Evolutionary conservation across 2,888 invertebrate species (phyloP).

Genomic region (Gibbula magus): DNA sequence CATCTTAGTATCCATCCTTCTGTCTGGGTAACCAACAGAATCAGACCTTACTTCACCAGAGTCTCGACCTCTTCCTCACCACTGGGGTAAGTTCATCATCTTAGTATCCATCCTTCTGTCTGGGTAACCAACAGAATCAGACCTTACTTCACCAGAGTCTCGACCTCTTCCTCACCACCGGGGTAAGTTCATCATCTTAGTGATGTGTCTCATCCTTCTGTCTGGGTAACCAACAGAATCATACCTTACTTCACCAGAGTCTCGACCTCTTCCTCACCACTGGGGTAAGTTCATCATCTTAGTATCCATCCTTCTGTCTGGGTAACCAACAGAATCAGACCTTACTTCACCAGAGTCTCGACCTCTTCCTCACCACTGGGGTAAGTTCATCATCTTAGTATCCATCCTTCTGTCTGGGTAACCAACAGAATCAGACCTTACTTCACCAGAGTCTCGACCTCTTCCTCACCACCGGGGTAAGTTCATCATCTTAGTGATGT

Average conservation of each 20-base stretch:
- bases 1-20: too few species aligned
- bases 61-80: too few species aligned
- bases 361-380: constrained; percentile 94
- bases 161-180: constrained; percentile 71
- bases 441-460: constrained; percentile 95
- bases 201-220: too few species aligned
- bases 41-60: constrained; percentile 89
- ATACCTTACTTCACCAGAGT: too few species aligned
- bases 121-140: constrained; percentile 66
- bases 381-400: constrained; percentile 65
- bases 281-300: too few species aligned
- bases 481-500: constrained; percentile 31
- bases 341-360: constrained; percentile 93
- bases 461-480: constrained; percentile 90
- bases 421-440: constrained; percentile 96
- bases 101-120: neutral
- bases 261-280: too few species aligned
- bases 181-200: too few species aligned
- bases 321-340: constrained; percentile 98
- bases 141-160: constrained; percentile 76
- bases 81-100: constrained; percentile 83
- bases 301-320: constrained; percentile 96
- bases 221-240: too few species aligned
- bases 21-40: constrained; percentile 98
- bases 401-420: constrained; percentile 97